These are phyloP conservation scores for Lochmaea crataegi DNA, from an alignment of 2,888 invertebrate genomes.

Conservation along the genomic window DNA sequence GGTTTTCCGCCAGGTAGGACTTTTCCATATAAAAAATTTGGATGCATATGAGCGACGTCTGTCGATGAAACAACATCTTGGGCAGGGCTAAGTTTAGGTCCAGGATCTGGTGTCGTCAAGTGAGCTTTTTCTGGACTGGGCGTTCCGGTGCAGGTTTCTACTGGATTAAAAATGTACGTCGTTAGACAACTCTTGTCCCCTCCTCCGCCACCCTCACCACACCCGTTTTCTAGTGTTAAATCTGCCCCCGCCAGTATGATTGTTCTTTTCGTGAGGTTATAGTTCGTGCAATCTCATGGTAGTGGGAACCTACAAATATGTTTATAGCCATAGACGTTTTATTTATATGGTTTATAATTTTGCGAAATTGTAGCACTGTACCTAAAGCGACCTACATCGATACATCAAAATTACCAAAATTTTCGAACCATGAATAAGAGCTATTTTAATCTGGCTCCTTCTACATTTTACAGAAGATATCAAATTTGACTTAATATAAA, in stretches of 20 bases:
- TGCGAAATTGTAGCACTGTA: slow-evolving; percentile 1
- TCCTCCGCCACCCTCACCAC: slow-evolving; percentile 55
- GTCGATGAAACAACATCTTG: slow-evolving; percentile 48
- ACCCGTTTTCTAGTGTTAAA: slow-evolving; percentile 54
- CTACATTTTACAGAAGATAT: no score
- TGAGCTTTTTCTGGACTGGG: slow-evolving; percentile 68
- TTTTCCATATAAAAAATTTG: slow-evolving; percentile 57
- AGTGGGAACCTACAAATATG: neutral
- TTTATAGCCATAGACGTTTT: neutral
- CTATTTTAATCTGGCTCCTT: no score
- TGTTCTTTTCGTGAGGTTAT: neutral
- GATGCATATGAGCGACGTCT: slow-evolving; percentile 57
- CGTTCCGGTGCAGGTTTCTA: slow-evolving; percentile 71
- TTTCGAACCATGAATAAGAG: no score
- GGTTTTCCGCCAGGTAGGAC: slow-evolving; percentile 56
- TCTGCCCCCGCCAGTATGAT: slow-evolving; percentile 60
- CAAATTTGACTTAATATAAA: no score
- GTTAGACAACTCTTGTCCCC: slow-evolving; percentile 63
- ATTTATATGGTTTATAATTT: neutral
- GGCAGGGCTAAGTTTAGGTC: slow-evolving; percentile 35
- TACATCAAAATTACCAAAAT: no score
- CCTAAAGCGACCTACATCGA: neutral
- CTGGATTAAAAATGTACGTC: slow-evolving; percentile 70
- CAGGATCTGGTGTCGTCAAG: slow-evolving; percentile 43
- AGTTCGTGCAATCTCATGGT: neutral